Evolutionary conservation across 2,888 invertebrate species (phyloP).

Genomic region (Oscheius myriophilus): DNA sequence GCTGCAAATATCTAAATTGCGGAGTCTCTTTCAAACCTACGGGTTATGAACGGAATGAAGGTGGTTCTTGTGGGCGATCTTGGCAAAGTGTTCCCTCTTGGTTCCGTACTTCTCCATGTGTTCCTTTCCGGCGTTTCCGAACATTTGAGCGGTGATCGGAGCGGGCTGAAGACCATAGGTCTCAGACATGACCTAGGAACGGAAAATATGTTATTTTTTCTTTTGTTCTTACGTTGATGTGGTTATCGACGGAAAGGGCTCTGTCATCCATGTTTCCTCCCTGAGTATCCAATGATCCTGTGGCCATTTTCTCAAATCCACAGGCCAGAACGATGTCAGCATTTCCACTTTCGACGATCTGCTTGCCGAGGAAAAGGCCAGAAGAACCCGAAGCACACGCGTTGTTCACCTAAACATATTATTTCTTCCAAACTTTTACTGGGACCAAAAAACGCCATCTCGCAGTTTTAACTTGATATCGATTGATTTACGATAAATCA

Average conservation of each 20-base stretch:
- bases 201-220: neutral
- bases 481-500: no score
- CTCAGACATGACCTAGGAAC: conserved; percentile 82
- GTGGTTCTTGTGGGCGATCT: conserved; percentile 97
- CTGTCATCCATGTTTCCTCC: conserved; percentile 77
- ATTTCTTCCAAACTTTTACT: no score
- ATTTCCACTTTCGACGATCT: conserved; percentile 87
- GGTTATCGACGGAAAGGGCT: conserved; percentile 79
- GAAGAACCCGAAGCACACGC: conserved; percentile 96
- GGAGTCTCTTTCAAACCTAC: conserved; percentile 73
- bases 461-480: no score
- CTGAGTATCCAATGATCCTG: conserved; percentile 81
- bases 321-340: conserved; percentile 89
- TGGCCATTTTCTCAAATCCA: conserved; percentile 98
- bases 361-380: conserved; percentile 88
- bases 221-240: conserved; percentile 74
- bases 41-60: conserved; percentile 95
- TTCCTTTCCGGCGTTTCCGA: conserved; percentile 93
- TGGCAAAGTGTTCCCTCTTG: conserved; percentile 90
- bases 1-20: conserved; percentile 72
- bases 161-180: conserved; percentile 82
- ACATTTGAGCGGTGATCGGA: conserved; percentile 92
- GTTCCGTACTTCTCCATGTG: conserved; percentile 95
- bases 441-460: no score
- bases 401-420: conserved; percentile 81